A percentile compares a stretch with the other conserved stretches of the same genome.
These are phyloP conservation scores for Dugesia japonica DNA, from an alignment of 2,888 invertebrate genomes.

Conservation along the genomic window DNA sequence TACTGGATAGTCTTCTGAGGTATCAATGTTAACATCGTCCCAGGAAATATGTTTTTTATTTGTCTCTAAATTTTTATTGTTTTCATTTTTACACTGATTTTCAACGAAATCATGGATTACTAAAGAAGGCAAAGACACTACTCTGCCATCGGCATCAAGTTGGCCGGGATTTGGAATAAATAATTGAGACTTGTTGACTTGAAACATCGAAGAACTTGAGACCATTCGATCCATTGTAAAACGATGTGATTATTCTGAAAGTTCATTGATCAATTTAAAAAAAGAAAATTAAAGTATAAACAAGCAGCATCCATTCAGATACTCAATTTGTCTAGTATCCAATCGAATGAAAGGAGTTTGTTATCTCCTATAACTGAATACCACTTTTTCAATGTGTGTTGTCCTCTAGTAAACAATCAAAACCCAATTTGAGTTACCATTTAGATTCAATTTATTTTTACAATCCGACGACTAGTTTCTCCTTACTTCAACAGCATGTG, in stretches of 20 bases:
- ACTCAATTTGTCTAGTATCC: background rate
- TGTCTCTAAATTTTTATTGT: background rate
- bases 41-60: background rate
- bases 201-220: conserved; percentile 8
- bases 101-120: background rate
- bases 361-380: background rate
- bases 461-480: background rate
- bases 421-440: background rate
- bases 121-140: background rate
- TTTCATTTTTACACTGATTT: background rate
- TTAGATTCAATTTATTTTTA: background rate
- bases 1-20: background rate
- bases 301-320: background rate
- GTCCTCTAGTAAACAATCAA: conserved; percentile 1
- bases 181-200: background rate
- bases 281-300: background rate
- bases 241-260: background rate
- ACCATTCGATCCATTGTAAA: conserved; percentile 20
- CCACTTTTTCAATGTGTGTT: background rate
- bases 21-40: conserved; percentile 4
- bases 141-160: background rate
- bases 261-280: conserved; percentile 8
- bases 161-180: background rate
- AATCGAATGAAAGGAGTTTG: background rate
- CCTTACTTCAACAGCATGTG: too few species aligned